Evolutionary conservation across 2,113 vertebrate species (phyloP).

Genomic region (Ochotona princeps): DNA sequence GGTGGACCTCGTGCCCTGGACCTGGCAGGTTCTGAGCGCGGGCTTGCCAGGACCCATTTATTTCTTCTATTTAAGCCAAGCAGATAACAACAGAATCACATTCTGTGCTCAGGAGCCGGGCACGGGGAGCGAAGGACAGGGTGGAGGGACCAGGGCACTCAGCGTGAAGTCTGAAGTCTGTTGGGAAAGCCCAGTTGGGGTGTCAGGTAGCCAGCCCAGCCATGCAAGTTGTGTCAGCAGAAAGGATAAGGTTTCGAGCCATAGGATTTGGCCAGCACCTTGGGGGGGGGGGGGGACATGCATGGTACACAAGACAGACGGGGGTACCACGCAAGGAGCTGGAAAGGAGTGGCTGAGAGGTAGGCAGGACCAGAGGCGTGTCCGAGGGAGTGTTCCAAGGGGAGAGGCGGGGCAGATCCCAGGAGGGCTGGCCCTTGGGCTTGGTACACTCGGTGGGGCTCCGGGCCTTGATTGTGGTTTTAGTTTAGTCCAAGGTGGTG

Average conservation of each 20-base stretch:
- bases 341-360: accelerated
- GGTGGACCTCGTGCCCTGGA: too few species aligned
- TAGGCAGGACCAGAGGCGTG: not conserved
- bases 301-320: too few species aligned
- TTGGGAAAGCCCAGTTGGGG: not conserved
- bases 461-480: too few species aligned
- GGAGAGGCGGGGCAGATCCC: too few species aligned
- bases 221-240: too few species aligned
- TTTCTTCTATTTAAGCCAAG: not conserved
- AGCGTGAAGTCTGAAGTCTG: not conserved
- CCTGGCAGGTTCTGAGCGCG: not conserved
- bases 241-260: not conserved
- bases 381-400: not conserved
- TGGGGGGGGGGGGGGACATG: not conserved
- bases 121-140: not conserved
- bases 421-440: accelerated
- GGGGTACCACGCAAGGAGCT: too few species aligned
- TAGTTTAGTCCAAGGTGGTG: too few species aligned
- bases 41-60: too few species aligned
- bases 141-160: not conserved
- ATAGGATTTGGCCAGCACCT: not conserved
- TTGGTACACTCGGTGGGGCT: not conserved
- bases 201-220: not conserved
- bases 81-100: not conserved
- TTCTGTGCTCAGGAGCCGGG: not conserved